These are phyloP conservation scores for Ahaetulla prasina DNA, from an alignment of 2,113 vertebrate species.

Conservation along the genomic window DNA sequence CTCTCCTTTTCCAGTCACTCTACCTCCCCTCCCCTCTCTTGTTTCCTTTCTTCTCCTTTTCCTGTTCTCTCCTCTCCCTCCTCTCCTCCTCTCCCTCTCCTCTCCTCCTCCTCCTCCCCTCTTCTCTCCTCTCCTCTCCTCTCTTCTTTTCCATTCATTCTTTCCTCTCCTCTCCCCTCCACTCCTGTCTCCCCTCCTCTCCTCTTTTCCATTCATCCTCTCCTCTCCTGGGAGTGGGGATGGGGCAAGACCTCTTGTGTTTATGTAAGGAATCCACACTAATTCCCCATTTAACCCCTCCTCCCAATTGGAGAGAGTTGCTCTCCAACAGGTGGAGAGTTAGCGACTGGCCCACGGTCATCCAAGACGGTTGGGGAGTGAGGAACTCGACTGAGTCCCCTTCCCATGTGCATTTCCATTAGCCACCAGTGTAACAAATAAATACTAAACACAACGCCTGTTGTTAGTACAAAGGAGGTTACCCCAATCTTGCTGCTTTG, in stretches of 20 bases:
- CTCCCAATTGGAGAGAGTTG: neutral
- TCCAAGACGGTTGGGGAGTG: neutral
- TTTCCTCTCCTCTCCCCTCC: too few relatives aligned
- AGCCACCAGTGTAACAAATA: rapidly evolving
- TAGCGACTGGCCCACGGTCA: neutral
- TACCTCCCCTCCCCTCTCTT: too few relatives aligned
- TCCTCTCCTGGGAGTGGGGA: neutral
- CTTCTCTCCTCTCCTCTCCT: too few relatives aligned
- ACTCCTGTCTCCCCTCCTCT: too few relatives aligned
- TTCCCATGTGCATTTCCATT: rapidly evolving
- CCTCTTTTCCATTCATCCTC: too few relatives aligned
- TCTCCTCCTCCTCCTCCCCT: too few relatives aligned
- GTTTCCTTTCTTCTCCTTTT: too few relatives aligned
- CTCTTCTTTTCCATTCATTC: too few relatives aligned
- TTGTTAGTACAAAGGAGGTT: neutral
- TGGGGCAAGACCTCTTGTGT: neutral
- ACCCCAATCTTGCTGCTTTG: neutral
- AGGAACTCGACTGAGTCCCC: neutral
- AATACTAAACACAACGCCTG: neutral
- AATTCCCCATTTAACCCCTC: neutral
- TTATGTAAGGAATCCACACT: neutral
- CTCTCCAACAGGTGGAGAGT: neutral
- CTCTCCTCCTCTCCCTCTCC: rapidly evolving
- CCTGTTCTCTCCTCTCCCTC: too few relatives aligned
- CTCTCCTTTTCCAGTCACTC: neutral